These are phyloP conservation scores for Pocillopora damicornis DNA, from an alignment of 64 coral and sea anemone genomes.

Conservation along the genomic window DNA sequence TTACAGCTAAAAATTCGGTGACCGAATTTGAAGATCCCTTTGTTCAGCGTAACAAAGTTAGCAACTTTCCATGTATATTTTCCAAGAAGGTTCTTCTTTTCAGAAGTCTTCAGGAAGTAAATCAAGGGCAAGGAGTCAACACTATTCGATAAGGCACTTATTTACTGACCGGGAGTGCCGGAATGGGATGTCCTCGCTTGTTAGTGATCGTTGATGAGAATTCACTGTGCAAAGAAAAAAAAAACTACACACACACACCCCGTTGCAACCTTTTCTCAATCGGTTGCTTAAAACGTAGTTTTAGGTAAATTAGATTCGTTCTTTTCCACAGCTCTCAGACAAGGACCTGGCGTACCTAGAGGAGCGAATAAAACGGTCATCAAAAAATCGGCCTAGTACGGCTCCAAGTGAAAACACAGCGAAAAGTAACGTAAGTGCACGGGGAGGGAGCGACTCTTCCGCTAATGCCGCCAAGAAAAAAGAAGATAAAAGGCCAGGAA, in stretches of 20 bases:
- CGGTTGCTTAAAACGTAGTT: too few species aligned
- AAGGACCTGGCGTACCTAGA: constrained; percentile 96
- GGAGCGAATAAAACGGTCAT: constrained; percentile 88
- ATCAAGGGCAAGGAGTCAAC: not conserved
- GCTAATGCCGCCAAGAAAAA: constrained; percentile 57
- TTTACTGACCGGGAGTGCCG: not conserved
- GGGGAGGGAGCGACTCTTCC: constrained; percentile 27
- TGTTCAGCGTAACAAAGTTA: too few species aligned
- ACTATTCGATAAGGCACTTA: not conserved
- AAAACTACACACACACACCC: too few species aligned
- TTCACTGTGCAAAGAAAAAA: too few species aligned
- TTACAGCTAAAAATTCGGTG: too few species aligned
- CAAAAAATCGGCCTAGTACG: constrained; percentile 64
- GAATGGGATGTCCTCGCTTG: not conserved
- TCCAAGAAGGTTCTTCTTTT: not conserved
- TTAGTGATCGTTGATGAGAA: too few species aligned
- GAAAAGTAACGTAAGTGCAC: constrained; percentile 26
- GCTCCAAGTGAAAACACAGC: constrained; percentile 60
- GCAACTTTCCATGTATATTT: too few species aligned
- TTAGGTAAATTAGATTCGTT: not conserved
- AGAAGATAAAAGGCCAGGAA: constrained; percentile 26
- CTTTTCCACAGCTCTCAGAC: constrained; percentile 75
- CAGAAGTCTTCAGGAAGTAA: not conserved
- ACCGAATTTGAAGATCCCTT: too few species aligned
- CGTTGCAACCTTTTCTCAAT: too few species aligned